Evolutionary conservation across 35 echinoderm and acorn worm species (phyloP), one percentile per base, ranked within the genome.

Genomic region (Lytechinus pictus): DNA sequence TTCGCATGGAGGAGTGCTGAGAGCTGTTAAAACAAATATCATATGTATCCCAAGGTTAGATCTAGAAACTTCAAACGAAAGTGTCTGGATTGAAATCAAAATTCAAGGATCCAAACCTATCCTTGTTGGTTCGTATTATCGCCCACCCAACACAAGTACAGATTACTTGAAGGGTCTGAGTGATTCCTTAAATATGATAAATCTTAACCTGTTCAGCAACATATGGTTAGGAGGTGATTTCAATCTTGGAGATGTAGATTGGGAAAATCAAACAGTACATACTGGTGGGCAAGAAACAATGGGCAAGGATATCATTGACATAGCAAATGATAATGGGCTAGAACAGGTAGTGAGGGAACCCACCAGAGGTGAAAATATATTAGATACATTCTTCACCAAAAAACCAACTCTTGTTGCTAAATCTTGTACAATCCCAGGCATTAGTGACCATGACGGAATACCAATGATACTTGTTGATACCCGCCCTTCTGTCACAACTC

Each of bases 61-160:
- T 92, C 53, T 92, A 52, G 90, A 33, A 4, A 51, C 53, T 9
- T 8, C 16, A 6, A 92, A 92, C 53, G 90, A 92, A 54, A 92
- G 90, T 54, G 90, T 92, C 16, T 92, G 90, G 90, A 92, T 92
- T 6, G 90, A 92, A 57, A 57, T 57, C 6, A 57, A 10, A 57
- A 51, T 92, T 5, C 12, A 92, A 27, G 90, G 90, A 16, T 9
- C 27, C 7, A 7, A 92, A 92, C 90, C 90, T 6, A 27, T 92
- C 6, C 53, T 92, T 8, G 53, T 92, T 52, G 90, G 90, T 16
- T 92, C 28, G n/a, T 92, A 27, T 92, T 92, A 92, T 51, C 90
- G 90, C 14, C 90, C 90, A 92, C 90, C 90, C 5, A 92, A 92
- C 21, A 92, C 90, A 9, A 21, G 21, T 54, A 92, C 6, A 54